These are phyloP conservation scores for Atethmia centrago DNA, from an alignment of 2,888 invertebrate genomes.

Conservation along the genomic window DNA sequence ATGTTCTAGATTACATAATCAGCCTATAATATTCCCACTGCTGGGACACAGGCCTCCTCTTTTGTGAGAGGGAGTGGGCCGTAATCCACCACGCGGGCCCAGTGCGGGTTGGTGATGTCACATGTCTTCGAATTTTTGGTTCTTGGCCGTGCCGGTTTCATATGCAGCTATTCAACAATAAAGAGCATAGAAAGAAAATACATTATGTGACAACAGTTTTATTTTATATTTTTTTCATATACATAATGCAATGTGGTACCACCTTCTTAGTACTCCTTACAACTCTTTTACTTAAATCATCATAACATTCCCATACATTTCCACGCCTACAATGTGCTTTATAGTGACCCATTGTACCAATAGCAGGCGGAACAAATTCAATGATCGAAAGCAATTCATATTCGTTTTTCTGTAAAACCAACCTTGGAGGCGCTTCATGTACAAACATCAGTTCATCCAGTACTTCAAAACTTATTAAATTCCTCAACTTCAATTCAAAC, in stretches of 20 bases:
- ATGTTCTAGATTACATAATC: too few relatives aligned
- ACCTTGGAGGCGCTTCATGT: constrained; percentile 38
- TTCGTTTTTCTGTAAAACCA: constrained; percentile 28
- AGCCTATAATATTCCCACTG: too few relatives aligned
- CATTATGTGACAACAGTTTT: background rate
- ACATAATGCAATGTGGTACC: background rate
- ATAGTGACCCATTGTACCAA: constrained; percentile 32
- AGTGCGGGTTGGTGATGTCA: too few relatives aligned
- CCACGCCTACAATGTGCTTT: constrained; percentile 47
- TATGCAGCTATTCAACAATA: too few relatives aligned
- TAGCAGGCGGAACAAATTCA: constrained; percentile 35
- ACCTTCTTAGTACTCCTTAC: background rate
- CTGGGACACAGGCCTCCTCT: too few relatives aligned
- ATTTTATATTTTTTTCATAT: background rate
- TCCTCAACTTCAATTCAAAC: background rate
- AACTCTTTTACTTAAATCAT: constrained; percentile 12
- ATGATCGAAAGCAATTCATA: constrained; percentile 39
- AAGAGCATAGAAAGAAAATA: too few relatives aligned
- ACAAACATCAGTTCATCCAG: constrained; percentile 39
- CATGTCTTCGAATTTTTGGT: too few relatives aligned
- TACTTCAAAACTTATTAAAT: constrained; percentile 35
- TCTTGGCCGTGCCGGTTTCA: too few relatives aligned
- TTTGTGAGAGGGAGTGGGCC: too few relatives aligned
- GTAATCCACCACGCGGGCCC: too few relatives aligned
- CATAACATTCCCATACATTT: constrained; percentile 42